Evolutionary conservation across 2,888 invertebrate genomes (phyloP), one percentile per base, ranked within the genome.

Genomic region (Eupelmus urozonus): DNA sequence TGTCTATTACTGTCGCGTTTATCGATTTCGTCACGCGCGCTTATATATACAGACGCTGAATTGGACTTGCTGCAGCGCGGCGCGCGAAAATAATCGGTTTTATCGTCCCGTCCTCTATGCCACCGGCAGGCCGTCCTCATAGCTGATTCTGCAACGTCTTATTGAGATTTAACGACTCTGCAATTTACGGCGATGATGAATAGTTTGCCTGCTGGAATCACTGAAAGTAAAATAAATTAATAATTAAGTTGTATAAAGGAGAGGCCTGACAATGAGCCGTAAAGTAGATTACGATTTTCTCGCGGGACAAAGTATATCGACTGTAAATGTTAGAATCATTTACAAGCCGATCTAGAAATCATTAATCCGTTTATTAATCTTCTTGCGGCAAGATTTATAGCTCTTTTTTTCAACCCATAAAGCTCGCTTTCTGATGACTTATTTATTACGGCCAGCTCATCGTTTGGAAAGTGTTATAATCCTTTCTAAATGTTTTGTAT

Each of bases 1-100:
- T n/a, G 25, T 49, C 45, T 73, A 73, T 73, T 73, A 73, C 65
- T 66, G 34, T 60, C 23, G 53, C 34, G 2, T 70, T 40, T 65
- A 65, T 70, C 57, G 63, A 65, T 70, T 70, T 71, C 51, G 18
- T 57, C 57, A 45, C 18, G 23, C 51, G 23, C 25, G 49, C 18
- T 2, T 34, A 3, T 53, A 53, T 23, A 23, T 11, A 34, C 18
- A 29, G 5, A 25, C 23, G 23, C 23, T 53, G 20, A 2, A 53
- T 53, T 23, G 53, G 11, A 53, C 18, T 53, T 3, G 13, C 11
- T 23, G 53, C 53, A 20, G 3, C 13, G 1, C n/a, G n/a, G n/a
- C n/a, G n/a, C n/a, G n/a, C 16, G 3, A 57, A 57, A 57, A 16
- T 25, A 25, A 13, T 27, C 13, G 13, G 16, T 25, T 20, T 34